These are phyloP conservation scores for Matsumyia berberina DNA, from an alignment of 2,888 invertebrate genomes.

Conservation along the genomic window DNA sequence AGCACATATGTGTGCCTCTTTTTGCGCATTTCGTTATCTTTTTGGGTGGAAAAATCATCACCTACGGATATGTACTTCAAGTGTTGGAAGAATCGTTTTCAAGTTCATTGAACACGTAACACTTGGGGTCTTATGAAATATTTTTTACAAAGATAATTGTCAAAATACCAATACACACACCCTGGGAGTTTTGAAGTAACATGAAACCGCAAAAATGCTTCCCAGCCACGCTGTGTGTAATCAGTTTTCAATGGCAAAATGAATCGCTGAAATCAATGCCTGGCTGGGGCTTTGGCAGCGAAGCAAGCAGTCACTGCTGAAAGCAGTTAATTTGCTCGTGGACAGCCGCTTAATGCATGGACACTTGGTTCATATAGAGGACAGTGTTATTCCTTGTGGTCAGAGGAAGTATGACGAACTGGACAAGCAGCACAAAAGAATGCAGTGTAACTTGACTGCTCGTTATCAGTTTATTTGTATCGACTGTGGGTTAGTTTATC, in stretches of 20 bases:
- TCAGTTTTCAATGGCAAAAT: constrained; percentile 53
- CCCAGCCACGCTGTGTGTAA: constrained; percentile 51
- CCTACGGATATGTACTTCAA: background rate
- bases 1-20: constrained; percentile 5
- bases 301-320: constrained; percentile 7
- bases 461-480: constrained; percentile 20
- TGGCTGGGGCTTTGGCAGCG: constrained; percentile 3
- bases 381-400: constrained; percentile 13
- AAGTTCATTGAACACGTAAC: constrained; percentile 74
- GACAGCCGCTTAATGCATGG: constrained; percentile 7
- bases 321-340: constrained; percentile 23
- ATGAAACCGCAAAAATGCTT: constrained; percentile 56
- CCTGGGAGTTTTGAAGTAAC: constrained; percentile 27
- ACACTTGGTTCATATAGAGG: background rate
- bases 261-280: constrained; percentile 50
- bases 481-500: background rate
- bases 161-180: constrained; percentile 17
- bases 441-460: constrained; percentile 18
- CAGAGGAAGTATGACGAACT: constrained; percentile 7
- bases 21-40: constrained; percentile 23
- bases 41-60: constrained; percentile 23
- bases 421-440: constrained; percentile 11
- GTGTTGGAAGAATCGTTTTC: constrained; percentile 41
- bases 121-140: constrained; percentile 59
- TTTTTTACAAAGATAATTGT: constrained; percentile 41